phyloP scores from a whole-genome alignment of 2,797 vertebrate genomes.

The Erethizon dorsatum region DNA sequence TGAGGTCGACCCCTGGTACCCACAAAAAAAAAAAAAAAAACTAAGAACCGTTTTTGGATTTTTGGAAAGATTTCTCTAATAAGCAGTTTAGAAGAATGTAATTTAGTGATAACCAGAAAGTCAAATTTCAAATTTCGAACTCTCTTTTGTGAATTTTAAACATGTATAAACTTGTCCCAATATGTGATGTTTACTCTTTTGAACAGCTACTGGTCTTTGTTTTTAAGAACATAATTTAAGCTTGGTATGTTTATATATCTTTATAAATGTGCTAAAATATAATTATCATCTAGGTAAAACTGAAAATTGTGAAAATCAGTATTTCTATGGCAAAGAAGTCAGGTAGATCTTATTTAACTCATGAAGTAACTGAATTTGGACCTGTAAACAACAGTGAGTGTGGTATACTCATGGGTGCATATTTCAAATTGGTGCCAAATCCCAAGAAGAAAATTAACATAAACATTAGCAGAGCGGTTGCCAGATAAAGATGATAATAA shows the following conservation, averaged over 20 bases:
- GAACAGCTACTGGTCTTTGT: neutral
- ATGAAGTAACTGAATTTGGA: neutral
- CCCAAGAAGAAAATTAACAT: neutral
- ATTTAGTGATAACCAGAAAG: neutral
- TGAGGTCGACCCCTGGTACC: too few relatives aligned
- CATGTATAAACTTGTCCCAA: neutral
- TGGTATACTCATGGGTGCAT: neutral
- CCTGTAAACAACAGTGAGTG: too few relatives aligned
- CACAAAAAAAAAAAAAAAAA: too few relatives aligned
- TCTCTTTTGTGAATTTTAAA: neutral
- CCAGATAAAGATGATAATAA: neutral
- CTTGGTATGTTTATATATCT: neutral
- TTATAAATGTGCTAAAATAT: neutral
- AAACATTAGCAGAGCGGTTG: neutral
- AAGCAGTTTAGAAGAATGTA: neutral
- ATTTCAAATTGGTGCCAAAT: neutral
- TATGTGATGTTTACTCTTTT: neutral
- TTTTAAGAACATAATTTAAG: neutral
- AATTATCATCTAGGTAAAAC: neutral
- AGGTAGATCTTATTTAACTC: neutral
- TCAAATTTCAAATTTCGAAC: neutral
- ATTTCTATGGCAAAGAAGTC: neutral
- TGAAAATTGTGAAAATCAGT: neutral
- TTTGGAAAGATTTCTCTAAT: neutral
- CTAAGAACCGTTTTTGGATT: neutral